These are phyloP conservation scores for Troides aeacus DNA, from an alignment of 2,888 invertebrate genomes.

Conservation along the genomic window DNA sequence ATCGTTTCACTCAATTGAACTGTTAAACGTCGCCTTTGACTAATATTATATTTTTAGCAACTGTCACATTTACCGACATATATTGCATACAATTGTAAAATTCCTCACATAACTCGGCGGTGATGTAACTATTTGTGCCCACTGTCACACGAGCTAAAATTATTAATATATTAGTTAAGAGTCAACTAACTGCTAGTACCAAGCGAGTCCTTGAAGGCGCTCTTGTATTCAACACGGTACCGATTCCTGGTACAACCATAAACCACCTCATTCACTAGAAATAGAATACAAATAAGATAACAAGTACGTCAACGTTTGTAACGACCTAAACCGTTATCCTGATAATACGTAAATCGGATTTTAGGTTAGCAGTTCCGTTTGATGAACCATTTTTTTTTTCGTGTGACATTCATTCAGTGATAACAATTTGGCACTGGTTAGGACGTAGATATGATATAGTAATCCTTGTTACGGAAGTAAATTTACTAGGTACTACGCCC, in stretches of 20 bases:
- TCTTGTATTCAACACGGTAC: slow-evolving; percentile 35
- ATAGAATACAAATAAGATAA: slow-evolving; percentile 51
- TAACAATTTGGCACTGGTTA: no score
- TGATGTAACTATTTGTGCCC: background rate
- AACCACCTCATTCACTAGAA: slow-evolving; percentile 48
- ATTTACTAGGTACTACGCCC: no score
- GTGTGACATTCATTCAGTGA: no score
- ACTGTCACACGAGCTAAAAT: slow-evolving; percentile 20
- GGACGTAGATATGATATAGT: no score
- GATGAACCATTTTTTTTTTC: no score
- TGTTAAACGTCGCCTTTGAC: background rate
- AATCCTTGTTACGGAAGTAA: no score
- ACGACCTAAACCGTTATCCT: slow-evolving; percentile 51
- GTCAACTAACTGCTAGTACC: slow-evolving; percentile 16
- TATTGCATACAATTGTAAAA: background rate
- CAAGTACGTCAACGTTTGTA: slow-evolving; percentile 45
- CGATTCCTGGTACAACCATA: slow-evolving; percentile 46
- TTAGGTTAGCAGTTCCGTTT: slow-evolving; percentile 35
- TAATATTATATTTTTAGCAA: no score
- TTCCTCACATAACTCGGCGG: background rate
- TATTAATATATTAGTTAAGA: slow-evolving; percentile 11
- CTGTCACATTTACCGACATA: background rate
- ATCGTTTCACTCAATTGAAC: slow-evolving; percentile 8
- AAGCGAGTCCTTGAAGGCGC: slow-evolving; percentile 32
- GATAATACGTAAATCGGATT: slow-evolving; percentile 36